A percentile compares a stretch with the other conserved stretches of the same genome.
phyloP scores from a whole-genome alignment of 2,797 vertebrate genomes.

The Phoebastria nigripes region DNA sequence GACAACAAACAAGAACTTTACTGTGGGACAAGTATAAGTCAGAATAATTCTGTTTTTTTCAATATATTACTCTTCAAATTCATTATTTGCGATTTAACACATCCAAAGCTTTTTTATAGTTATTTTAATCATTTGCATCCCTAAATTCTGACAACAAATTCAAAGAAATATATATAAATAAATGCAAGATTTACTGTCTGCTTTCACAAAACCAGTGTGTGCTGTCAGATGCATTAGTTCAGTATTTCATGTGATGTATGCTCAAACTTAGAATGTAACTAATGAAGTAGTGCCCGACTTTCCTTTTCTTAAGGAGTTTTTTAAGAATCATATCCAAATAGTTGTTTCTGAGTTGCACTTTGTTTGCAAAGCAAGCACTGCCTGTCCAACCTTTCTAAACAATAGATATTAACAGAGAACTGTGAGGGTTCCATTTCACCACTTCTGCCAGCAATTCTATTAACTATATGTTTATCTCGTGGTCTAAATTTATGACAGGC shows the following conservation, averaged over 20 bases:
- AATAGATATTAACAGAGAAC: conserved; percentile 29
- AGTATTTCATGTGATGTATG: neutral
- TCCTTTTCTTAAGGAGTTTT: neutral
- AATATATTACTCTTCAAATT: neutral
- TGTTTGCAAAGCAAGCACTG: conserved; percentile 16
- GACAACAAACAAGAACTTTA: conserved; percentile 14
- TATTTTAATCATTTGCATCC: conserved; percentile 35
- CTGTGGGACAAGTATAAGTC: neutral
- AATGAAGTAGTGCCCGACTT: neutral
- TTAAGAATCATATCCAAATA: neutral
- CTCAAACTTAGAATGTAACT: conserved; percentile 36
- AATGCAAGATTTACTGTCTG: conserved; percentile 3
- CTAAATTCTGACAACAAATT: conserved; percentile 9
- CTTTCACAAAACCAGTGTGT: conserved; percentile 31
- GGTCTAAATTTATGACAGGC: conserved; percentile 67
- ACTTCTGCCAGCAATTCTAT: conserved; percentile 44
- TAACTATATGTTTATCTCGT: conserved; percentile 59
- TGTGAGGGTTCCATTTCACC: conserved; percentile 20
- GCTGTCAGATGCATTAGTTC: conserved; percentile 9
- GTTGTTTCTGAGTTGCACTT: conserved; percentile 43
- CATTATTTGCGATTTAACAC: conserved; percentile 1
- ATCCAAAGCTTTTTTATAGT: conserved; percentile 9
- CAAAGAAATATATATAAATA: conserved; percentile 34
- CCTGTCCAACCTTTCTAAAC: conserved; percentile 24
- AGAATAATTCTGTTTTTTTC: neutral